These are phyloP conservation scores for Anastatus disparis DNA, from an alignment of 1,140 invertebrate species.

Conservation along the genomic window DNA sequence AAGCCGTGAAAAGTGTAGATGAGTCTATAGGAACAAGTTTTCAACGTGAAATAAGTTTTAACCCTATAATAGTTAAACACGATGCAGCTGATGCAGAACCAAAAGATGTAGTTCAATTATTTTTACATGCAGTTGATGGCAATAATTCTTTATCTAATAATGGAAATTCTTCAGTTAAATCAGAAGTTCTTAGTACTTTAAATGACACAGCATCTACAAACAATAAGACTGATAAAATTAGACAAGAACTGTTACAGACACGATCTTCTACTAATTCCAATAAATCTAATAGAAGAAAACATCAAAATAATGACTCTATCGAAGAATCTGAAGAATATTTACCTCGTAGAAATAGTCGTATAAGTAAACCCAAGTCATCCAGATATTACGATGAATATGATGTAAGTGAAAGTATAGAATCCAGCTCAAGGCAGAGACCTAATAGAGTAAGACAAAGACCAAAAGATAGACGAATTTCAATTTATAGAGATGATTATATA, in stretches of 20 bases:
- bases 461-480: background rate
- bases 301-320: background rate
- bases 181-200: background rate
- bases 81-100: background rate
- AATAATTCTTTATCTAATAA: background rate
- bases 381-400: slow-evolving; percentile 31
- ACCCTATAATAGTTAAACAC: background rate
- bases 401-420: slow-evolving; percentile 18
- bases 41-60: background rate
- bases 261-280: slow-evolving; percentile 10
- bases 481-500: slow-evolving; percentile 24
- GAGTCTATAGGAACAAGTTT: background rate
- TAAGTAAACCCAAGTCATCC: background rate
- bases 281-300: slow-evolving; percentile 3
- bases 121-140: background rate
- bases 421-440: background rate
- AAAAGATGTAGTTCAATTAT: slow-evolving; percentile 11
- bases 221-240: background rate
- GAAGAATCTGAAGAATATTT: slow-evolving; percentile 22
- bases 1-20: too few species aligned
- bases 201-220: background rate
- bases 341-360: slow-evolving; percentile 13
- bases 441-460: slow-evolving; percentile 28
- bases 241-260: slow-evolving; percentile 17
- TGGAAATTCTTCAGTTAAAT: background rate